Evolutionary conservation across 2,113 vertebrate genomes (phyloP).

Genomic region (Lampris incognitus): DNA sequence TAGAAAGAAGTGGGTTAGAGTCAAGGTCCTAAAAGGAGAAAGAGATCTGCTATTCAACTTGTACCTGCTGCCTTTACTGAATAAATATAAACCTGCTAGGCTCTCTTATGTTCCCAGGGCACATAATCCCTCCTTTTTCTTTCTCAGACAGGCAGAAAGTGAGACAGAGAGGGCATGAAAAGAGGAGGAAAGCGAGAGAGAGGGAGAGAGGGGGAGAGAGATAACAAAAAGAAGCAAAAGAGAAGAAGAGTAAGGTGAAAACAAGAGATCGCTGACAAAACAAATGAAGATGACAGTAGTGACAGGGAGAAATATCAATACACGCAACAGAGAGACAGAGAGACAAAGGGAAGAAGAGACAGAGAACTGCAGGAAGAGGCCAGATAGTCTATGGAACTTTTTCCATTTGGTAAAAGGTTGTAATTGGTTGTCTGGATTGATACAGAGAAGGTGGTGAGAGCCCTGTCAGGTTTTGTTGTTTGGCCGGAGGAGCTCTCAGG

Average conservation of each 20-base stretch:
- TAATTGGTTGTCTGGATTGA: constrained; percentile 68
- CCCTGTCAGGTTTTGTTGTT: constrained; percentile 49
- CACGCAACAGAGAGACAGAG: not conserved
- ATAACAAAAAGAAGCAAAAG: too few relatives aligned
- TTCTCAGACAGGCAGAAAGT: not conserved
- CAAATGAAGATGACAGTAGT: too few relatives aligned
- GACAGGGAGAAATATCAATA: too few relatives aligned
- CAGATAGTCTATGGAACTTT: constrained; percentile 19
- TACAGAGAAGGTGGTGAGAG: constrained; percentile 33
- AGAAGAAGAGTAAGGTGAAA: too few relatives aligned
- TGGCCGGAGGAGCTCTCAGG: constrained; percentile 17
- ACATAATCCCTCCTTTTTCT: not conserved
- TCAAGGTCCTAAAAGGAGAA: constrained; percentile 13
- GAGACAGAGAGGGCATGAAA: not conserved
- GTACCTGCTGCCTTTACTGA: constrained; percentile 10
- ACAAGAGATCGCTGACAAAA: too few relatives aligned
- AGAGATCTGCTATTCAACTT: constrained; percentile 31
- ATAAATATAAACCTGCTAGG: constrained; percentile 42
- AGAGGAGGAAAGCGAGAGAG: not conserved
- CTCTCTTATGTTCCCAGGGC: constrained; percentile 21
- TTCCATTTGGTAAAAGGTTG: constrained; percentile 58
- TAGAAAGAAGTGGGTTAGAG: constrained; percentile 3
- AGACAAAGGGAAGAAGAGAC: not conserved
- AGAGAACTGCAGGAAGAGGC: constrained; percentile 17
- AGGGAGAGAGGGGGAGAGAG: not conserved